phyloP scores from a whole-genome alignment of 2,113 vertebrate genomes.

The Tragelaphus strepsiceros region DNA sequence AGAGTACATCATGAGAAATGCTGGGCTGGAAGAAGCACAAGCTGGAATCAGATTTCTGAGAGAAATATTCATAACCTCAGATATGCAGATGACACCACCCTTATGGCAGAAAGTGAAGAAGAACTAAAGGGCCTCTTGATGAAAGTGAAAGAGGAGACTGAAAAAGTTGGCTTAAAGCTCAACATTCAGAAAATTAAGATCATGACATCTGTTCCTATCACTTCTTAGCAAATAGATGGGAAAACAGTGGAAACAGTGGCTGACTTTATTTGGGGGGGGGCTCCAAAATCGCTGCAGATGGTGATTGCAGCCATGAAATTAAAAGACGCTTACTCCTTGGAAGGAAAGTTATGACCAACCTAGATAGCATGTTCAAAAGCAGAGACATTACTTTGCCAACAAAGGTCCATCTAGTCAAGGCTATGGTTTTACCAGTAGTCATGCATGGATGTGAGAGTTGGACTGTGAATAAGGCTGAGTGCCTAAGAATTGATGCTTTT shows the following conservation, averaged over 20 bases:
- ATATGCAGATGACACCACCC: neutral
- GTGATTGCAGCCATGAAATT: neutral
- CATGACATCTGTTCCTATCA: neutral
- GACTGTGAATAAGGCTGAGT: neutral
- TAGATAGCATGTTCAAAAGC: neutral
- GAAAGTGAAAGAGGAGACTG: neutral
- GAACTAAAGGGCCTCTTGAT: neutral
- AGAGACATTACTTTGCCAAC: neutral
- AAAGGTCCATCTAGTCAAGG: neutral
- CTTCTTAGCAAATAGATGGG: neutral
- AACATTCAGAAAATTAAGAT: neutral
- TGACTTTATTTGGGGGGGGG: neutral
- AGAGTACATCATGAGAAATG: neutral
- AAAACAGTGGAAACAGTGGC: neutral
- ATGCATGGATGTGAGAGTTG: neutral
- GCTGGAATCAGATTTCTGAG: rapidly evolving
- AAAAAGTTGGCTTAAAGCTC: neutral
- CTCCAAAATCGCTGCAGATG: neutral
- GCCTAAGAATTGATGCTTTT: rapidly evolving
- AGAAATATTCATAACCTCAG: neutral
- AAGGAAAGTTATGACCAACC: neutral
- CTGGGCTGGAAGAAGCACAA: neutral
- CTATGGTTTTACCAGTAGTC: neutral
- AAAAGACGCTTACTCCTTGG: neutral
- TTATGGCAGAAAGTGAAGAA: neutral